Evolutionary conservation across 2,888 invertebrate species (phyloP).

Genomic region (Acanthacorydalis orientalis): DNA sequence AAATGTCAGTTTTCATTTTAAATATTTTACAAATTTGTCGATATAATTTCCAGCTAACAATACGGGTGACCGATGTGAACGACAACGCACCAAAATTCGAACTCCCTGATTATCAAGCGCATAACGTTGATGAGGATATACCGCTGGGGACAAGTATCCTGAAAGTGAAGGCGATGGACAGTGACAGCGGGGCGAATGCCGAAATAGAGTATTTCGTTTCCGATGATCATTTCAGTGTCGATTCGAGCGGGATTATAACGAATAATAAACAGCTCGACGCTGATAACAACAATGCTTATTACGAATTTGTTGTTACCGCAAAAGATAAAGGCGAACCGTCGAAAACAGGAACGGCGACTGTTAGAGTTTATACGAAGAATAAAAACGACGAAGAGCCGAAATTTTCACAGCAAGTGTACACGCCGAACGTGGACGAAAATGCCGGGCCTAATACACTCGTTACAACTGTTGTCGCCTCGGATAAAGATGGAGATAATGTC

Average conservation of each 20-base stretch:
- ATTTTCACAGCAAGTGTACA: constrained; percentile 91
- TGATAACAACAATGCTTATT: constrained; percentile 91
- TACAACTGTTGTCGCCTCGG: constrained; percentile 91
- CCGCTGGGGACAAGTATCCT: constrained; percentile 82
- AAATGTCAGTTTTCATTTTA: too few species aligned
- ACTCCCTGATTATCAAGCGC: constrained; percentile 90
- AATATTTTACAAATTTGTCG: too few species aligned
- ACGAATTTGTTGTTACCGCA: constrained; percentile 86
- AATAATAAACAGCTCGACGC: constrained; percentile 88
- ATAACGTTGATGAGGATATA: constrained; percentile 90
- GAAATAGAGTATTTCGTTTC: constrained; percentile 84
- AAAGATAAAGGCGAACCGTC: constrained; percentile 90
- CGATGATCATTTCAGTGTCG: constrained; percentile 89
- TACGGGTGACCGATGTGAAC: constrained; percentile 90
- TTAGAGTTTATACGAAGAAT: constrained; percentile 91
- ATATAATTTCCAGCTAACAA: constrained; percentile 53
- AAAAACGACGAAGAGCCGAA: constrained; percentile 96
- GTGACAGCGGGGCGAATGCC: constrained; percentile 88
- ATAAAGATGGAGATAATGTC: constrained; percentile 94
- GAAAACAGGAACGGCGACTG: constrained; percentile 83
- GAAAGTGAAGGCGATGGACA: constrained; percentile 89
- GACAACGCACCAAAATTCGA: constrained; percentile 96
- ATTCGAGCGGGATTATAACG: constrained; percentile 81
- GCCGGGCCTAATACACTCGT: constrained; percentile 90
- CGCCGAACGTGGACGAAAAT: constrained; percentile 90